A percentile compares a stretch with the other conserved stretches of the same genome.
Conservation (phyloP, 2,797 vertebrate genomes). For the Leucoraja ocellata region DNA sequence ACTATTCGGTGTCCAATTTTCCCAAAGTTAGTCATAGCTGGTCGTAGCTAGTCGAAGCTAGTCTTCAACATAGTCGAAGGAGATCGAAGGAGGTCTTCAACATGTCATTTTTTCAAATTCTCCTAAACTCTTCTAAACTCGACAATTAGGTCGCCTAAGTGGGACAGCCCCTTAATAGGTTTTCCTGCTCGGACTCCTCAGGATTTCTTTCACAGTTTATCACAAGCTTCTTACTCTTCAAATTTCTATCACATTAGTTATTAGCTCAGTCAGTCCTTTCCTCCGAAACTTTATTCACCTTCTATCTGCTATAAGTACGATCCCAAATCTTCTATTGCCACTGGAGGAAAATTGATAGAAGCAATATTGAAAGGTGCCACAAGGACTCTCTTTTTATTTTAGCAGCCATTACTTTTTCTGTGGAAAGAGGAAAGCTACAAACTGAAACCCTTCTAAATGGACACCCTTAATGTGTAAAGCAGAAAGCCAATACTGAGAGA, state of each 20-base stretch:
- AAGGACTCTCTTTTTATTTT: conserved; percentile 6
- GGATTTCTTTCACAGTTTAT: not conserved
- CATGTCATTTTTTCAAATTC: no score
- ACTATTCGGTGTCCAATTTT: no score
- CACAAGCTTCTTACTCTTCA: not conserved
- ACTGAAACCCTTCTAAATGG: not conserved
- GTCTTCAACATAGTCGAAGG: no score
- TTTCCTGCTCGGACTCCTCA: not conserved
- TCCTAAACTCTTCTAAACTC: no score
- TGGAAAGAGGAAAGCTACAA: conserved; percentile 18
- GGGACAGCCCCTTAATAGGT: not conserved
- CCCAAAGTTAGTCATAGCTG: no score
- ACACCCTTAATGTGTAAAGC: conserved; percentile 1
- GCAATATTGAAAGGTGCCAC: conserved; percentile 15
- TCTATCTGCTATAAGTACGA: not conserved
- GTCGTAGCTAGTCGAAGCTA: no score
- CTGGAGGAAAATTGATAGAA: not conserved
- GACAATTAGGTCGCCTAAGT: no score
- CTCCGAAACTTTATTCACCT: not conserved
- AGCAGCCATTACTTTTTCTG: not conserved
- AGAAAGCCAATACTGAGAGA: not conserved
- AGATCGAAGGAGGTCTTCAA: no score
- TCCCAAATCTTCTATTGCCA: conserved; percentile 3
- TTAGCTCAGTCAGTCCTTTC: conserved; percentile 7
- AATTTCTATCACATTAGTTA: not conserved